phyloP scores from a whole-genome alignment of 2,888 invertebrate genomes.

The Charanyca ferruginea region DNA sequence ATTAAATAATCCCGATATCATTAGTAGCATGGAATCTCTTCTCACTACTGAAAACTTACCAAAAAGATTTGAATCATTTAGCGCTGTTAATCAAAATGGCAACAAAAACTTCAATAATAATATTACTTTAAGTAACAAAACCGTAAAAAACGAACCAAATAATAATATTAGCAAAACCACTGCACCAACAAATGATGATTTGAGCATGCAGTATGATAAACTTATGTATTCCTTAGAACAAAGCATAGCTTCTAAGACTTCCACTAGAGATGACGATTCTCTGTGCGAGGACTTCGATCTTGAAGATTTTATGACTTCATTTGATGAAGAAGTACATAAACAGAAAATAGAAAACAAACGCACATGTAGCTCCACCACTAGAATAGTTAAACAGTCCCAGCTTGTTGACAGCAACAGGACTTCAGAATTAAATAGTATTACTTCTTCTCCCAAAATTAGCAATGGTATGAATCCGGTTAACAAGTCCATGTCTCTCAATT shows the following conservation, averaged over 20 bases:
- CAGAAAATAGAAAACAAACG: constrained; percentile 85
- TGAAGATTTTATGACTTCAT: constrained; percentile 93
- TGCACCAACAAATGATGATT: constrained; percentile 81
- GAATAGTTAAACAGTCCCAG: constrained; percentile 84
- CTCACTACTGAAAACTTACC: constrained; percentile 89
- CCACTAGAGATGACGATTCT: constrained; percentile 87
- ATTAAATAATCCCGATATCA: constrained; percentile 88
- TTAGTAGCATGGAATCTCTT: constrained; percentile 89
- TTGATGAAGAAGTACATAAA: constrained; percentile 92
- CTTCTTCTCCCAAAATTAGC: constrained; percentile 81
- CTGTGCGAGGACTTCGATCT: constrained; percentile 92
- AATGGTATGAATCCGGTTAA: constrained; percentile 86
- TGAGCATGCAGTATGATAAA: constrained; percentile 89
- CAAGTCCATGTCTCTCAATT: constrained; percentile 90
- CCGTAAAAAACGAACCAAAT: constrained; percentile 72
- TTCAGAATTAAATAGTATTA: constrained; percentile 79
- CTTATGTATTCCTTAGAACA: constrained; percentile 89
- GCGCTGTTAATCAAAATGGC: constrained; percentile 76
- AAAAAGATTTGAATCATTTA: constrained; percentile 87
- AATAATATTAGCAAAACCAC: constrained; percentile 75
- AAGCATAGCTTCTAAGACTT: constrained; percentile 86
- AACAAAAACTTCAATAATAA: constrained; percentile 76
- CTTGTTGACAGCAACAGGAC: constrained; percentile 79
- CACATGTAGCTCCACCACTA: constrained; percentile 88
- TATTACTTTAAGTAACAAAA: constrained; percentile 69